Evolutionary conservation across 1,140 invertebrate species (phyloP).

Genomic region (Trichogramma pretiosum): DNA sequence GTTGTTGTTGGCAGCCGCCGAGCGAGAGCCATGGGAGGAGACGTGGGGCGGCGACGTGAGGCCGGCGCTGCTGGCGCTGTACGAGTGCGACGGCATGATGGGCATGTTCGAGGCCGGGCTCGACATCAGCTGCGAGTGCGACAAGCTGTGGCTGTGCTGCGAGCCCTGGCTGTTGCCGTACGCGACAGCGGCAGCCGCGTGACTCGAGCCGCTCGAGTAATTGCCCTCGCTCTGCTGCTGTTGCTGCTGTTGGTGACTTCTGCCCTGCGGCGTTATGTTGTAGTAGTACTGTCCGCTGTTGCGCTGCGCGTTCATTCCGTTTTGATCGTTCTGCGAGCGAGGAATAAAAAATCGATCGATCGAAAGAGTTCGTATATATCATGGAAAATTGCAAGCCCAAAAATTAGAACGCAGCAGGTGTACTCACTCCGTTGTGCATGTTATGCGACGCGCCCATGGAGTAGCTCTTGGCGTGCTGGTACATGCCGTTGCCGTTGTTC

Average conservation of each 20-base stretch:
- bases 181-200: slow-evolving; percentile 46
- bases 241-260: too few relatives aligned
- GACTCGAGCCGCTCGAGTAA: slow-evolving; percentile 41
- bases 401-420: neutral
- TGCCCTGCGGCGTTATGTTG: slow-evolving; percentile 44
- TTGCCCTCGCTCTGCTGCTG: slow-evolving; percentile 29
- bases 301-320: slow-evolving; percentile 28
- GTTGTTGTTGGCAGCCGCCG: too few relatives aligned
- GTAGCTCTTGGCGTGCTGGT: slow-evolving; percentile 45
- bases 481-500: slow-evolving; percentile 35
- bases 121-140: slow-evolving; percentile 49
- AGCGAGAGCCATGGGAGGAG: too few relatives aligned
- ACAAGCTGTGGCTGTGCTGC: slow-evolving; percentile 31
- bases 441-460: slow-evolving; percentile 41
- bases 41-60: slow-evolving; percentile 43
- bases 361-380: too few relatives aligned
- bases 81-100: slow-evolving; percentile 40
- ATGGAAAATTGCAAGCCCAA: too few relatives aligned
- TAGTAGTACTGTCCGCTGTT: slow-evolving; percentile 52
- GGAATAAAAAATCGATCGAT: too few relatives aligned
- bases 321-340: slow-evolving; percentile 35
- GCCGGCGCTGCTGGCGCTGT: slow-evolving; percentile 42
- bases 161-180: slow-evolving; percentile 31
- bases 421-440: slow-evolving; percentile 45
- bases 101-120: slow-evolving; percentile 40